Conservation (phyloP, 2,888 invertebrate genomes). For the Octonoba sinensis region DNA sequence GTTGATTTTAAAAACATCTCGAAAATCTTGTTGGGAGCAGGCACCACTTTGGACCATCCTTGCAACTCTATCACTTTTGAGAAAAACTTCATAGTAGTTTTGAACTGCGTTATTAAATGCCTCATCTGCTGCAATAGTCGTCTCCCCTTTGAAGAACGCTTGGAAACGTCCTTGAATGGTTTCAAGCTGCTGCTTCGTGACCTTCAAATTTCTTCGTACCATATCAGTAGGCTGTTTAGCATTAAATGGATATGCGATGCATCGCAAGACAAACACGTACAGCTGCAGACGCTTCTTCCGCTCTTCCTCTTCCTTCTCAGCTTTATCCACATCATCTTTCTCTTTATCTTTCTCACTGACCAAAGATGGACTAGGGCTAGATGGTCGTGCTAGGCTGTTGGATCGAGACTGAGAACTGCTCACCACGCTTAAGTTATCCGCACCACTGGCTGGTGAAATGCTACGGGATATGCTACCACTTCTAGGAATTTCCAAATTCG, state of each 20-base stretch:
- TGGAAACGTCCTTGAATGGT: conserved; percentile 94
- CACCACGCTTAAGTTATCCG: conserved; percentile 66
- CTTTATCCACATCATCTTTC: conserved; percentile 79
- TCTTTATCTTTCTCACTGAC: conserved; percentile 67
- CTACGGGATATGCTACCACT: conserved; percentile 65
- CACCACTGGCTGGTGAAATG: conserved; percentile 66
- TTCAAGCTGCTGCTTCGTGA: conserved; percentile 95
- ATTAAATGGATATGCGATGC: conserved; percentile 98
- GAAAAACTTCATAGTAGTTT: conserved; percentile 79
- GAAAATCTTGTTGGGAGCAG: conserved; percentile 97
- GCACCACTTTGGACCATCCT: conserved; percentile 98
- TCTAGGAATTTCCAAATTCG: conserved; percentile 65
- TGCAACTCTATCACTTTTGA: conserved; percentile 94
- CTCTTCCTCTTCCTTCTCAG: conserved; percentile 95
- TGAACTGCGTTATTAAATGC: conserved; percentile 99
- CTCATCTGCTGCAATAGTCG: conserved; percentile 97
- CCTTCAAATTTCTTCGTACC: conserved; percentile 94
- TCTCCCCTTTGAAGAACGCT: conserved; percentile 96
- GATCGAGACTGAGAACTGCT: conserved; percentile 68
- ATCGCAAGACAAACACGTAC: conserved; percentile 97
- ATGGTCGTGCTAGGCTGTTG: conserved; percentile 70
- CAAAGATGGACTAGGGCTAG: conserved; percentile 72
- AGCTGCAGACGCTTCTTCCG: conserved; percentile 93
- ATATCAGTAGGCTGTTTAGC: conserved; percentile 99
- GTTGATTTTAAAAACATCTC: conserved; percentile 97